These are phyloP conservation scores for Clepsis dumicolana DNA, from an alignment of 2,888 invertebrate species.

Conservation along the genomic window DNA sequence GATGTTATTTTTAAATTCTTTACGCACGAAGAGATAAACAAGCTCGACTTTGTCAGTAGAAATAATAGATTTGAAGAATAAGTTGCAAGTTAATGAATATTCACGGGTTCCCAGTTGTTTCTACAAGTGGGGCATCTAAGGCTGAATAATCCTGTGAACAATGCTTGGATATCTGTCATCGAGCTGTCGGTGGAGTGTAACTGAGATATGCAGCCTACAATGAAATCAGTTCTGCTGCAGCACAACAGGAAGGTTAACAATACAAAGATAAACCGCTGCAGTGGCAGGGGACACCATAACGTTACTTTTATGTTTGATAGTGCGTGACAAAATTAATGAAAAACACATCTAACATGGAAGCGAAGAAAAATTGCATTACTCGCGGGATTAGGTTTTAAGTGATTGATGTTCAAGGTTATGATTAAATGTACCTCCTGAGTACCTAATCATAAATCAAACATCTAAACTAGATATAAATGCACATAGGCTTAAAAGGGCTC, in stretches of 20 bases:
- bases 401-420: too few species aligned
- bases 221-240: slow-evolving; percentile 32
- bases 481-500: too few species aligned
- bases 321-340: not conserved
- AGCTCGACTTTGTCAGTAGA: not conserved
- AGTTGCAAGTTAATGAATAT: slow-evolving; percentile 29
- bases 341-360: too few species aligned
- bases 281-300: not conserved
- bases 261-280: slow-evolving; percentile 29
- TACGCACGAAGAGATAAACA: slow-evolving; percentile 12
- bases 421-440: too few species aligned
- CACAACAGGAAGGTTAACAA: slow-evolving; percentile 39
- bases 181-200: slow-evolving; percentile 19
- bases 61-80: slow-evolving; percentile 18
- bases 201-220: slow-evolving; percentile 39
- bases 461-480: too few species aligned
- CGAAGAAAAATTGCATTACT: too few species aligned
- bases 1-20: slow-evolving; percentile 29
- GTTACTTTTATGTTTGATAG: not conserved
- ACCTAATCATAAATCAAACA: too few species aligned
- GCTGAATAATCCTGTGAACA: slow-evolving; percentile 26
- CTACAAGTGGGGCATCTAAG: slow-evolving; percentile 17
- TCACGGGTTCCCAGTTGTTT: slow-evolving; percentile 9
- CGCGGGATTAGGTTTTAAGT: too few species aligned
- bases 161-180: slow-evolving; percentile 41